phyloP scores from a whole-genome alignment of 2,888 invertebrate genomes.

The Eristalis tenax region DNA sequence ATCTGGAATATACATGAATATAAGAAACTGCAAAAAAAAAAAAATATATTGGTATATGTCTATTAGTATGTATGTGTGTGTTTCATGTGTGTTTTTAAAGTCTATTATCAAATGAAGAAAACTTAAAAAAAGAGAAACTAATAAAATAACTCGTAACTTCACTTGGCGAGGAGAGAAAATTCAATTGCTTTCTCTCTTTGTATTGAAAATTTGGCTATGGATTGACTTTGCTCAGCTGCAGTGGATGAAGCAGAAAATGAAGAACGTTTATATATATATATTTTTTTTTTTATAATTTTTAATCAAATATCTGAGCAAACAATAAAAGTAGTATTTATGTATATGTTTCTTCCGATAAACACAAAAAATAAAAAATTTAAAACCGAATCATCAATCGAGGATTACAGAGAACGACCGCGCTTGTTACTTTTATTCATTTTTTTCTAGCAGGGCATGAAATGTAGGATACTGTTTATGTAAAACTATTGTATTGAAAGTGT shows the following conservation, averaged over 20 bases:
- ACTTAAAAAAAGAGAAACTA: conserved; percentile 20
- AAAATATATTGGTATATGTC: conserved; percentile 62
- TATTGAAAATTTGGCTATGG: conserved; percentile 7
- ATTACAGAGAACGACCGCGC: background rate
- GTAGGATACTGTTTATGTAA: background rate
- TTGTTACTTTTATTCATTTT: background rate
- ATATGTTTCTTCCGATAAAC: conserved; percentile 22
- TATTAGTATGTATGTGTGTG: conserved; percentile 46
- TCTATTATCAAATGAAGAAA: conserved; percentile 48
- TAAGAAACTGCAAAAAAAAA: conserved; percentile 69
- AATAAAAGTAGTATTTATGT: background rate
- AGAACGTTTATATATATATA: conserved; percentile 3
- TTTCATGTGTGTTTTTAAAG: conserved; percentile 27
- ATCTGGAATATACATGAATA: conserved; percentile 66
- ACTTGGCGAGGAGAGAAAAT: background rate
- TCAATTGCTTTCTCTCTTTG: background rate
- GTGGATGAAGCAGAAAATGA: background rate
- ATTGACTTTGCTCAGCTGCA: background rate
- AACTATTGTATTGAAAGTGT: conserved; percentile 12
- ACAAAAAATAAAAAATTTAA: conserved; percentile 45
- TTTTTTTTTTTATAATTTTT: conserved; percentile 16
- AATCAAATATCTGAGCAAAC: conserved; percentile 31
- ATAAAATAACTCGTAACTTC: conserved; percentile 10
- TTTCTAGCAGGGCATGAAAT: background rate
- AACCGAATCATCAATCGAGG: conserved; percentile 18